A percentile compares a stretch with the other conserved stretches of the same genome.
phyloP scores from a whole-genome alignment of 2,113 vertebrate genomes.

The Ochotona curzoniae region DNA sequence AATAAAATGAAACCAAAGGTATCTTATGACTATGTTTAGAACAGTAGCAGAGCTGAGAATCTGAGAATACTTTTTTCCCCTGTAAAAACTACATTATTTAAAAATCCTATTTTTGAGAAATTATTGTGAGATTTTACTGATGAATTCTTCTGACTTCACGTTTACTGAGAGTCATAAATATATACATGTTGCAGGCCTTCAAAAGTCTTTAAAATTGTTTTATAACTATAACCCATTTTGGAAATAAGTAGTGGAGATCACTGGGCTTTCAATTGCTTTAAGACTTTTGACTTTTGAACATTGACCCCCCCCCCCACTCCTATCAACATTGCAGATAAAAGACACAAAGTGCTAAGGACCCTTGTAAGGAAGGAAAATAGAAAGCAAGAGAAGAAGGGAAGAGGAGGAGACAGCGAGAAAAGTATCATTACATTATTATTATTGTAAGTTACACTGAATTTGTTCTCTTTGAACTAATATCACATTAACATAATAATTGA shows the following conservation, averaged over 20 bases:
- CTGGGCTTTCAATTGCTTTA: not conserved
- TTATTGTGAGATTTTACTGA: not conserved
- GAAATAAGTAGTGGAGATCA: not conserved
- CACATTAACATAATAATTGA: too few relatives aligned
- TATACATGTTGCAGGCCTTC: not conserved
- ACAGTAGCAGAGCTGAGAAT: slow-evolving; percentile 20
- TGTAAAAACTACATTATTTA: slow-evolving; percentile 44
- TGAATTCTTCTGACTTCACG: slow-evolving; percentile 4
- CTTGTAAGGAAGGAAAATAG: too few relatives aligned
- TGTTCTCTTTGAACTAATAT: too few relatives aligned
- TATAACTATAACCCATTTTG: slow-evolving; percentile 11
- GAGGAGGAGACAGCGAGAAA: too few relatives aligned
- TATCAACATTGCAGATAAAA: not conserved
- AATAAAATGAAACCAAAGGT: slow-evolving; percentile 28
- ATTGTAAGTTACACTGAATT: too few relatives aligned
- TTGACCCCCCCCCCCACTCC: not conserved
- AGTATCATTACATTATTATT: too few relatives aligned
- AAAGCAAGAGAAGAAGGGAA: too few relatives aligned
- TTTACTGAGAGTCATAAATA: slow-evolving; percentile 8
- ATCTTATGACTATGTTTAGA: slow-evolving; percentile 43
- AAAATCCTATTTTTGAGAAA: slow-evolving; percentile 27
- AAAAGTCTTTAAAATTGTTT: not conserved
- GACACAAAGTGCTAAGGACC: not conserved
- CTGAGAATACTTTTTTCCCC: slow-evolving; percentile 22
- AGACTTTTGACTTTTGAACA: not conserved